These are phyloP conservation scores for Neomicropteryx cornuta DNA, from an alignment of 1,140 invertebrate genomes.

Conservation along the genomic window DNA sequence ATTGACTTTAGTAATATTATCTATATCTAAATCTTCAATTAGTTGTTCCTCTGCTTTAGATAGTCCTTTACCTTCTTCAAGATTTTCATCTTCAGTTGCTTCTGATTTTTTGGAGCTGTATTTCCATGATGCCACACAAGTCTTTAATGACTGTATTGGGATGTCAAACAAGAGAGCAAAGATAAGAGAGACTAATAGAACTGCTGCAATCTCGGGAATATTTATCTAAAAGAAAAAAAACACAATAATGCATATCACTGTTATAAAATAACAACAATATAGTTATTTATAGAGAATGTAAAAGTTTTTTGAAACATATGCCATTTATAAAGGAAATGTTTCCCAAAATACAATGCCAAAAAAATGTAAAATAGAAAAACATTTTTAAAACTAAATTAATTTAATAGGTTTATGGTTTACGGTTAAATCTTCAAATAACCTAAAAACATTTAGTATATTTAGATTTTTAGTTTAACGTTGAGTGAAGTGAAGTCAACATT, in stretches of 20 bases:
- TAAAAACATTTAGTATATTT: no score
- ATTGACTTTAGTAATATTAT: conserved; percentile 11
- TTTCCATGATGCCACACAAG: conserved; percentile 19
- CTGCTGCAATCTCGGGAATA: conserved; percentile 25
- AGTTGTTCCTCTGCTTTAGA: conserved; percentile 9
- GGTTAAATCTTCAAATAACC: no score
- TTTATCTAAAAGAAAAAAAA: conserved; percentile 28
- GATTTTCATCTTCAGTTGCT: conserved; percentile 9
- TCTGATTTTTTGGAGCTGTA: conserved; percentile 11
- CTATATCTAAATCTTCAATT: conserved; percentile 11
- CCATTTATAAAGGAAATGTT: not conserved
- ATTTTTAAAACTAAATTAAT: no score
- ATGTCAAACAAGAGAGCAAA: conserved; percentile 54
- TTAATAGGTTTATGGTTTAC: no score
- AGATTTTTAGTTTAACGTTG: no score
- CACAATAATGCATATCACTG: not conserved
- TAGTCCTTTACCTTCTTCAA: conserved; percentile 6
- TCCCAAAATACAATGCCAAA: not conserved
- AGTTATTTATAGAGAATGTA: not conserved
- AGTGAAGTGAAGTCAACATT: no score
- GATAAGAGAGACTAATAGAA: conserved; percentile 41
- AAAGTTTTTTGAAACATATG: not conserved
- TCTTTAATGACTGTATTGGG: conserved; percentile 57
- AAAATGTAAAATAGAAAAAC: no score
- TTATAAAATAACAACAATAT: not conserved